Conservation (phyloP, 2,797 vertebrate genomes). For the Dipus sagitta region DNA sequence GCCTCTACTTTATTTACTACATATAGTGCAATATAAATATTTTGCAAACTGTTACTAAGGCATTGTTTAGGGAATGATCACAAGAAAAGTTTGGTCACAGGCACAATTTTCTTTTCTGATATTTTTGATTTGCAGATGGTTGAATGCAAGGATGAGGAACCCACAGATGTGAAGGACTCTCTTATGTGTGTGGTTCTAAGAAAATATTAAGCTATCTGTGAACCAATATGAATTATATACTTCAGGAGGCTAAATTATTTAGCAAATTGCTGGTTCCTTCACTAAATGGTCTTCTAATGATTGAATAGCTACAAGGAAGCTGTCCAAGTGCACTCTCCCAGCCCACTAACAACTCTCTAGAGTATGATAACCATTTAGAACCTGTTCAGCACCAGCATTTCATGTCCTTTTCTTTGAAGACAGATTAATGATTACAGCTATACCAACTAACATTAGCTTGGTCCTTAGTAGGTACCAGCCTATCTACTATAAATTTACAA, state of each 20-base stretch:
- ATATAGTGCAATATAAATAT: not conserved
- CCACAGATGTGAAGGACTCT: not conserved
- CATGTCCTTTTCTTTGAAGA: constrained; percentile 36
- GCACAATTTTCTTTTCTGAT: not conserved
- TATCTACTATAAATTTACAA: not conserved
- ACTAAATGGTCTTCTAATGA: constrained; percentile 63
- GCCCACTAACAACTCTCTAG: not conserved
- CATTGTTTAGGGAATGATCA: too few species aligned
- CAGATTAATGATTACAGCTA: not conserved
- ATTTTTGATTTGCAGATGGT: not conserved
- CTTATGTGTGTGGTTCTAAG: not conserved
- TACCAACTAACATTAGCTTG: not conserved
- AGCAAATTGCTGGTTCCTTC: constrained; percentile 51
- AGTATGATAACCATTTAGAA: constrained; percentile 16
- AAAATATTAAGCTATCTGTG: constrained; percentile 13
- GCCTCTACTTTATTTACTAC: not conserved
- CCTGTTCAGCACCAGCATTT: not conserved
- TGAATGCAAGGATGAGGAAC: not conserved
- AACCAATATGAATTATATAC: not conserved
- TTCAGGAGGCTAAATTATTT: constrained; percentile 38
- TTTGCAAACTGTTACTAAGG: too few species aligned
- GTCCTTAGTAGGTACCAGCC: not conserved
- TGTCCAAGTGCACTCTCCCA: constrained; percentile 28
- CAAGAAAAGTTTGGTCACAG: not conserved
- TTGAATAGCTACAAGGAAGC: not conserved